Conservation (phyloP, 2,888 invertebrate genomes). For the Hypomecis atomaria region DNA sequence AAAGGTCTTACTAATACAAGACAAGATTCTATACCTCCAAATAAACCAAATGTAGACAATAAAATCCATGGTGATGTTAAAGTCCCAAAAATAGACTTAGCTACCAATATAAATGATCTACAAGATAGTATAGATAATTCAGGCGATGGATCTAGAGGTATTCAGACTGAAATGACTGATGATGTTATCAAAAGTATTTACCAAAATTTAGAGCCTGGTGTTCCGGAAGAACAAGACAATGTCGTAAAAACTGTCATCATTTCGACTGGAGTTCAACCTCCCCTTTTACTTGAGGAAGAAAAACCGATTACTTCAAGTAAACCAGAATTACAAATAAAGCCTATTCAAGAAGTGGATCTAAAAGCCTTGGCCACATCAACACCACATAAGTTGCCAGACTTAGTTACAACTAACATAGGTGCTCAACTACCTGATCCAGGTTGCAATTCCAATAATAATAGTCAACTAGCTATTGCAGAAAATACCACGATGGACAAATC, state of each 20-base stretch:
- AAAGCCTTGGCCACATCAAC: slow-evolving; percentile 73
- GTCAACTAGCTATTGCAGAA: slow-evolving; percentile 31
- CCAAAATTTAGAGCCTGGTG: slow-evolving; percentile 38
- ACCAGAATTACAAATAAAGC: neutral
- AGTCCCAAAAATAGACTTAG: slow-evolving; percentile 2
- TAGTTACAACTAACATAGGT: slow-evolving; percentile 23
- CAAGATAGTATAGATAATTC: slow-evolving; percentile 6
- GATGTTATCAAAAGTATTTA: slow-evolving; percentile 42
- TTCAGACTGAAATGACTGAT: slow-evolving; percentile 20
- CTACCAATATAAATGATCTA: neutral
- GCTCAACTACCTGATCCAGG: slow-evolving; percentile 37
- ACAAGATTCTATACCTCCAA: slow-evolving; percentile 8
- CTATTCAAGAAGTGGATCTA: slow-evolving; percentile 41
- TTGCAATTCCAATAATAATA: slow-evolving; percentile 41
- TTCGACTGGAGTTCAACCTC: slow-evolving; percentile 63
- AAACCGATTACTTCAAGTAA: slow-evolving; percentile 3
- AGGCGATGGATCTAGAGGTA: slow-evolving; percentile 22
- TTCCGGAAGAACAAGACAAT: slow-evolving; percentile 44
- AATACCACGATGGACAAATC: slow-evolving; percentile 40
- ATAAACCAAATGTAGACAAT: slow-evolving; percentile 1
- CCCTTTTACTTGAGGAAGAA: slow-evolving; percentile 17
- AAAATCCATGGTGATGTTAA: slow-evolving; percentile 7
- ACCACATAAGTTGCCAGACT: slow-evolving; percentile 55
- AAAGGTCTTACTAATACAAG: slow-evolving; percentile 8
- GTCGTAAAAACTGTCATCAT: slow-evolving; percentile 66